Percentiles rank a stretch among this genome's conserved stretches.
Conservation (phyloP, 2,888 invertebrate genomes). For the Troglohyphantes excavatus region DNA sequence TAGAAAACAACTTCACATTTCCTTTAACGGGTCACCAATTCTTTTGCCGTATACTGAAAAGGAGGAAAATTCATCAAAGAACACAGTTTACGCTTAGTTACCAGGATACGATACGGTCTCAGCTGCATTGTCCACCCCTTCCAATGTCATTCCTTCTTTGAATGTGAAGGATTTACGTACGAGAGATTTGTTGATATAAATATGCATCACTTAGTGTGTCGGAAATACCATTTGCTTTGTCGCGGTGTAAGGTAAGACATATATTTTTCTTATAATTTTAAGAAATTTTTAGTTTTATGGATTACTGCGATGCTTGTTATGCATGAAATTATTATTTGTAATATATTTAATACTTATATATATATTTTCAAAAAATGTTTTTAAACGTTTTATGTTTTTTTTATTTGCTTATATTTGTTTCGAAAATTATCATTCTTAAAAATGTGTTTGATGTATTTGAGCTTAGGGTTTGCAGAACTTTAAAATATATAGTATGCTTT, state of each 20-base stretch:
- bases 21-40: slow-evolving; percentile 29
- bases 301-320: too few species aligned
- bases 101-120: slow-evolving; percentile 43
- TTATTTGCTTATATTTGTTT: too few species aligned
- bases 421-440: too few species aligned
- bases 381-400: too few species aligned
- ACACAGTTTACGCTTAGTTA: slow-evolving; percentile 11
- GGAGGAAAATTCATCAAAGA: slow-evolving; percentile 34
- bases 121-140: slow-evolving; percentile 15
- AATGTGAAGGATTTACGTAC: neutral
- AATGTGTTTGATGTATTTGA: too few species aligned
- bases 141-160: slow-evolving; percentile 7
- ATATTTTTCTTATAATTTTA: too few species aligned
- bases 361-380: too few species aligned
- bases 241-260: neutral
- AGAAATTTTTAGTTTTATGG: too few species aligned
- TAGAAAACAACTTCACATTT: slow-evolving; percentile 15
- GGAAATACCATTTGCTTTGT: neutral
- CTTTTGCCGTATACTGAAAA: slow-evolving; percentile 28
- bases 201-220: neutral
- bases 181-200: neutral
- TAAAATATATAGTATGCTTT: too few species aligned
- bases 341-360: too few species aligned
- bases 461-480: too few species aligned
- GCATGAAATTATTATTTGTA: too few species aligned